Evolutionary conservation across 1,140 invertebrate species (phyloP).

Genomic region (Nebria ingens): DNA sequence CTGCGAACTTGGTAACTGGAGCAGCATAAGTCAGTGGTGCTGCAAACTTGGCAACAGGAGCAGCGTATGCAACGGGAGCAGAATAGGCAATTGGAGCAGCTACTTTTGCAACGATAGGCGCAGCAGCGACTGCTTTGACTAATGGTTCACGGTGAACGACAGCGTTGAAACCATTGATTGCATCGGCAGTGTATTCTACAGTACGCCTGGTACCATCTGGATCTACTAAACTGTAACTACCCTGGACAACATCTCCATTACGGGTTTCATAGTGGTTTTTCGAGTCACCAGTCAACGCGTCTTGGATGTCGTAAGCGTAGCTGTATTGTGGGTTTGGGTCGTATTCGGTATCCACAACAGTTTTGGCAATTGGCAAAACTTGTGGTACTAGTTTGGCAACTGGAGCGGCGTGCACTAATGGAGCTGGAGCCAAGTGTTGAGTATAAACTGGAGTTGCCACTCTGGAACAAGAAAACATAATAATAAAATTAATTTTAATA

Average conservation of each 20-base stretch:
- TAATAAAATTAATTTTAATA: neutral
- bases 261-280: constrained; percentile 44
- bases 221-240: constrained; percentile 50
- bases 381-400: constrained; percentile 27
- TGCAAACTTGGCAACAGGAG: neutral
- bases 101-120: constrained; percentile 27
- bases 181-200: constrained; percentile 53
- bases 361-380: constrained; percentile 25
- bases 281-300: constrained; percentile 44
- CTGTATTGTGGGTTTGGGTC: constrained; percentile 41
- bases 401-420: constrained; percentile 17
- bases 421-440: constrained; percentile 6
- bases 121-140: constrained; percentile 31
- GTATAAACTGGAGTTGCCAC: neutral
- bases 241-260: constrained; percentile 51
- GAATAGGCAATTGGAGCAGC: constrained; percentile 19
- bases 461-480: neutral
- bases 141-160: constrained; percentile 31
- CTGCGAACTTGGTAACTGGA: constrained; percentile 4
- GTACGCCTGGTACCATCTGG: constrained; percentile 52
- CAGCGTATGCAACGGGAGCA: constrained; percentile 16
- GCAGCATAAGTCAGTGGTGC: constrained; percentile 10
- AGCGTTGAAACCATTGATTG: constrained; percentile 40
- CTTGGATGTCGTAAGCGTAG: constrained; percentile 44
- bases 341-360: constrained; percentile 37